These are phyloP conservation scores for Blomia tropicalis DNA, from an alignment of 2,888 invertebrate genomes.

Conservation along the genomic window DNA sequence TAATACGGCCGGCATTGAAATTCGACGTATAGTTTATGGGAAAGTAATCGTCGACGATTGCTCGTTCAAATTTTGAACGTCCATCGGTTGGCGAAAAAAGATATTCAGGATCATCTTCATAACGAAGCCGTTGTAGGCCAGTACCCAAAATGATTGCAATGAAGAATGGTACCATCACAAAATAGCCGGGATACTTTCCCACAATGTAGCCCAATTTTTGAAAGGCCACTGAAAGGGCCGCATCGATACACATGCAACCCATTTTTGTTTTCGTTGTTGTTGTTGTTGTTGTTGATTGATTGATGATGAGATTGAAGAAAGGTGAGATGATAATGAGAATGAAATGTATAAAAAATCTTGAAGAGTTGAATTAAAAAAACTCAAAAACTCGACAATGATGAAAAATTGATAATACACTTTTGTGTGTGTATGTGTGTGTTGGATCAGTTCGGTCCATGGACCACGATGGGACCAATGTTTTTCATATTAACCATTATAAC, in stretches of 20 bases:
- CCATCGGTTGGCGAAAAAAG: constrained; percentile 76
- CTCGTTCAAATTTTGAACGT: constrained; percentile 51
- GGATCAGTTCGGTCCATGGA: too few relatives aligned
- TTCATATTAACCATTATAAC: too few relatives aligned
- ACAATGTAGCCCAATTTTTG: constrained; percentile 52
- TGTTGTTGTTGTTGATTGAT: neutral
- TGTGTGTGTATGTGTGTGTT: too few relatives aligned
- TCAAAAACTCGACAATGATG: too few relatives aligned
- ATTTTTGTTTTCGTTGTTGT: constrained; percentile 14
- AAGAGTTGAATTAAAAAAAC: too few relatives aligned
- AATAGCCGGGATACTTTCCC: constrained; percentile 68
- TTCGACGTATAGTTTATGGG: constrained; percentile 71
- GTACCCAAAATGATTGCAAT: constrained; percentile 64
- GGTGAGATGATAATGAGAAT: neutral
- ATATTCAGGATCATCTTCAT: constrained; percentile 84
- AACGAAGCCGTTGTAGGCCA: constrained; percentile 66
- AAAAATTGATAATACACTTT: too few relatives aligned
- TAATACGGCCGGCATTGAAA: constrained; percentile 71
- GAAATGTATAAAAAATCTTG: too few relatives aligned
- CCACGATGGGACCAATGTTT: too few relatives aligned
- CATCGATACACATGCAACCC: constrained; percentile 30
- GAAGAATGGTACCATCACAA: constrained; percentile 67
- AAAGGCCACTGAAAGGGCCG: constrained; percentile 29
- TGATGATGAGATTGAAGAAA: neutral
- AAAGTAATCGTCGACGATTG: constrained; percentile 63